phyloP scores from a whole-genome alignment of 2,797 vertebrate genomes.

The Sciurus carolinensis region DNA sequence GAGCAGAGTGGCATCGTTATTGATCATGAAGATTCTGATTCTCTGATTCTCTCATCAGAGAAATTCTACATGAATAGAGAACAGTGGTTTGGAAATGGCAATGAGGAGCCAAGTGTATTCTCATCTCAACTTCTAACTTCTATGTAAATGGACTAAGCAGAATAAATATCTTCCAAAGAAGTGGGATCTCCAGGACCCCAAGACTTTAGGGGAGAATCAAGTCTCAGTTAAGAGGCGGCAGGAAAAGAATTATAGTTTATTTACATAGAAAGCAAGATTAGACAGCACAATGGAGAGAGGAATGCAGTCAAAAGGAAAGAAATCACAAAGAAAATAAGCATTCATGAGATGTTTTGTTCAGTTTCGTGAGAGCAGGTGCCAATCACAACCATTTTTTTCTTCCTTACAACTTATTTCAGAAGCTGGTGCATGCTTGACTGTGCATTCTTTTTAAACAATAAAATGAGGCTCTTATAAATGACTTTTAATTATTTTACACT shows the following conservation, averaged over 20 bases:
- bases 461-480: neutral
- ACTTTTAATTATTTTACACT: slow-evolving; percentile 48
- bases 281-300: neutral
- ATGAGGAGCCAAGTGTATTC: neutral
- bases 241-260: neutral
- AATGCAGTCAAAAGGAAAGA: neutral
- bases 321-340: neutral
- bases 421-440: neutral
- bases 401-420: neutral
- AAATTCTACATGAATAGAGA: neutral
- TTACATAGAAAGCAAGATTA: neutral
- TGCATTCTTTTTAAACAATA: neutral
- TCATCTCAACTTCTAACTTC: neutral
- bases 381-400: neutral
- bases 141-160: neutral
- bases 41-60: neutral
- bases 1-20: neutral
- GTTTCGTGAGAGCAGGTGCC: neutral
- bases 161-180: neutral
- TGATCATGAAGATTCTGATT: neutral
- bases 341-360: neutral
- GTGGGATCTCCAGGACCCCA: no score
- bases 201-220: neutral
- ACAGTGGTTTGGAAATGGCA: neutral
- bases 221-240: neutral